Percentiles rank a stretch among this genome's conserved stretches.
These are phyloP conservation scores for Rhinophrynus dorsalis DNA, from an alignment of 2,797 vertebrate species.

Conservation along the genomic window DNA sequence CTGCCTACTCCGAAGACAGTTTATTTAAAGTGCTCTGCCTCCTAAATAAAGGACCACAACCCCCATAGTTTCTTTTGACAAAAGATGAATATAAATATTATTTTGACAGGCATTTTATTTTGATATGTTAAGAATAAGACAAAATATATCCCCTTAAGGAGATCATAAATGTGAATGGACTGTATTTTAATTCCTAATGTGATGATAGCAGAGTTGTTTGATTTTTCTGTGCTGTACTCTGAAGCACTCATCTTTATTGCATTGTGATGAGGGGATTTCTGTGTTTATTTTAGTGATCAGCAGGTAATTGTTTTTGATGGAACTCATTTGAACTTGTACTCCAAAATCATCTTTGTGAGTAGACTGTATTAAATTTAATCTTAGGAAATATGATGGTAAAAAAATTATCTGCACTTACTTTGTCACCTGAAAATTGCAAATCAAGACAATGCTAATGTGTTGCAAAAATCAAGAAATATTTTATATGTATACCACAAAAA, in stretches of 20 bases:
- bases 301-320: conserved; percentile 27
- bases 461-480: too few relatives aligned
- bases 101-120: conserved; percentile 7
- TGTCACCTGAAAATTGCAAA: too few relatives aligned
- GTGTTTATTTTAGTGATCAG: conserved; percentile 19
- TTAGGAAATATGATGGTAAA: too few relatives aligned
- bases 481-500: too few relatives aligned
- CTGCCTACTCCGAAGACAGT: too few relatives aligned
- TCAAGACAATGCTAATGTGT: too few relatives aligned
- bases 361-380: too few relatives aligned
- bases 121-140: conserved; percentile 18
- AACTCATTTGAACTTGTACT: not conserved
- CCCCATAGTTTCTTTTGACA: not conserved
- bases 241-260: conserved; percentile 44
- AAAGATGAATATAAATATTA: not conserved
- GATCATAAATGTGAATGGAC: conserved; percentile 30
- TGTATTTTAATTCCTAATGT: conserved; percentile 42
- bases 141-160: conserved; percentile 36
- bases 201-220: conserved; percentile 26
- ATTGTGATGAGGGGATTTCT: conserved; percentile 44
- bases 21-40: too few relatives aligned
- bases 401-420: not conserved
- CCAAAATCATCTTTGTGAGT: not conserved
- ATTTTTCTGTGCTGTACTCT: not conserved
- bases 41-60: too few relatives aligned